These are phyloP conservation scores for Drosophila murphyi DNA, from an alignment of 1,140 invertebrate genomes.

Conservation along the genomic window DNA sequence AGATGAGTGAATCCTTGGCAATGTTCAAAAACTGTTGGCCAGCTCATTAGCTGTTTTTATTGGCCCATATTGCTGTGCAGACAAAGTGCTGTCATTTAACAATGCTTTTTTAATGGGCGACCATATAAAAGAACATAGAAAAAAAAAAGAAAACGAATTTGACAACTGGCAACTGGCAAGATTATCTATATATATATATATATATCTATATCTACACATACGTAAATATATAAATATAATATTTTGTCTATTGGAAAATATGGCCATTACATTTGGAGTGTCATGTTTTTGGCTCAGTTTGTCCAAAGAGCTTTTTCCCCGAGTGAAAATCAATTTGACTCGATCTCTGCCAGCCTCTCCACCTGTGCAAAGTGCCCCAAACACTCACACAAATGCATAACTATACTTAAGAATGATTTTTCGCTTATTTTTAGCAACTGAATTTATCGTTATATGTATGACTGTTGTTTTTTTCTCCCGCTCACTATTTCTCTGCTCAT, in stretches of 20 bases:
- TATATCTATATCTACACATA: conserved; percentile 21
- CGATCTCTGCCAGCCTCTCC: conserved; percentile 51
- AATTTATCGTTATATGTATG: conserved; percentile 62
- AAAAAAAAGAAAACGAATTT: not conserved
- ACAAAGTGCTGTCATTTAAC: conserved; percentile 73
- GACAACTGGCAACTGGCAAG: conserved; percentile 33
- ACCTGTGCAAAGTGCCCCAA: conserved; percentile 57
- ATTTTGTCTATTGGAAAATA: conserved; percentile 23
- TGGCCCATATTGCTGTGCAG: conserved; percentile 33
- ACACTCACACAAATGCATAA: conserved; percentile 36
- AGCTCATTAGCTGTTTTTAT: conserved; percentile 50
- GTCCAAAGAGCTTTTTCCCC: conserved; percentile 64
- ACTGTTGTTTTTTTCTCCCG: conserved; percentile 32
- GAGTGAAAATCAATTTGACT: conserved; percentile 54
- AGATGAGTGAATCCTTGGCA: conserved; percentile 78
- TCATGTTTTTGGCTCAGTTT: conserved; percentile 42
- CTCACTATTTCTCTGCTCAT: conserved; percentile 58
- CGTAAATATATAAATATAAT: conserved; percentile 24
- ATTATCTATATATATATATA: conserved; percentile 26
- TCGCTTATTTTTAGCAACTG: conserved; percentile 81
- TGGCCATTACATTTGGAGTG: conserved; percentile 8
- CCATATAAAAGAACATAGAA: conserved; percentile 38
- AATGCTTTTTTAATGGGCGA: conserved; percentile 75
- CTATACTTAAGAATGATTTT: conserved; percentile 78
- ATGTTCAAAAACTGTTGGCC: conserved; percentile 44